phyloP scores from a whole-genome alignment of 2,888 invertebrate species.

The Hybos culiciformis region DNA sequence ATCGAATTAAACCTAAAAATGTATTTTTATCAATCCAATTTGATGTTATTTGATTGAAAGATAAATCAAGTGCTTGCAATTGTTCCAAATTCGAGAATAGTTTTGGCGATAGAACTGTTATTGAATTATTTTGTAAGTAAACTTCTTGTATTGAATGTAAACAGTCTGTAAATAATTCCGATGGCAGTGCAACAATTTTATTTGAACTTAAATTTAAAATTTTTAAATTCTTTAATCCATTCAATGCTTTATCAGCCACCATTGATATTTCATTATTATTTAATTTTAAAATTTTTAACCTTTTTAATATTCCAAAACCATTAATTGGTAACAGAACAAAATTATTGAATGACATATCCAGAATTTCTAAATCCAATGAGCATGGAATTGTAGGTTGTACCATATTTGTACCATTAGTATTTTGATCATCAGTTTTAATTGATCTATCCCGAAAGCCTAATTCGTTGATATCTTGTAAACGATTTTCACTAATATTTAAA shows the following conservation, averaged over 20 bases:
- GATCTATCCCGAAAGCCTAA: conserved; percentile 62
- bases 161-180: conserved; percentile 69
- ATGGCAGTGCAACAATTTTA: conserved; percentile 75
- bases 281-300: conserved; percentile 66
- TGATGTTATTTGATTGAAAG: conserved; percentile 73
- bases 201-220: conserved; percentile 83
- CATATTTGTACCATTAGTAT: conserved; percentile 16
- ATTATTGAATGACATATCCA: conserved; percentile 75
- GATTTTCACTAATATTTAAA: conserved; percentile 75
- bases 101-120: conserved; percentile 71
- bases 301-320: conserved; percentile 65
- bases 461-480: conserved; percentile 76
- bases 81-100: conserved; percentile 75
- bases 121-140: conserved; percentile 81
- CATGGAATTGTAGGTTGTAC: conserved; percentile 38
- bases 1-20: conserved; percentile 74
- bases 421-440: conserved; percentile 18
- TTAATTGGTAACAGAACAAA: conserved; percentile 69
- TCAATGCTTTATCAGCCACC: conserved; percentile 71
- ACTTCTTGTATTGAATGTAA: conserved; percentile 71
- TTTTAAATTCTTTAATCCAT: conserved; percentile 66
- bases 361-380: conserved; percentile 63
- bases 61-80: conserved; percentile 67
- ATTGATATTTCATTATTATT: conserved; percentile 81
- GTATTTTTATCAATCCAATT: conserved; percentile 75